phyloP scores from a whole-genome alignment of 2,888 invertebrate genomes.

The Dynastes grantii region DNA sequence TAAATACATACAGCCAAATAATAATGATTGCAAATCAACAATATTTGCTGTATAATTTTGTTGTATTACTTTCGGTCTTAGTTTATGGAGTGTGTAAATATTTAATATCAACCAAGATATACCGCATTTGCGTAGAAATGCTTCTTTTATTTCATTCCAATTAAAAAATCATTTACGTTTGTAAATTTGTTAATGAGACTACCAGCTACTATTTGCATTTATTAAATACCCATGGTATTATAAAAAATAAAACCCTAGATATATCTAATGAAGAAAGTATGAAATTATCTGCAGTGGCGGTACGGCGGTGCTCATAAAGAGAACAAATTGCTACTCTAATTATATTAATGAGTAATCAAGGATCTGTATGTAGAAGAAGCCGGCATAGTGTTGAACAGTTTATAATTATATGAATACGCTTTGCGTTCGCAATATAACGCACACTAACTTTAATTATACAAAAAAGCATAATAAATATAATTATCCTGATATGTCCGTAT shows the following conservation, averaged over 20 bases:
- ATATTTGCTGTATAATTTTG: too few species aligned
- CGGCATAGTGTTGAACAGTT: slow-evolving; percentile 14
- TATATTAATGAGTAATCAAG: not conserved
- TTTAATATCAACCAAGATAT: too few species aligned
- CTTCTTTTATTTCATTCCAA: not conserved
- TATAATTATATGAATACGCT: not conserved
- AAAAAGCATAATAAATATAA: slow-evolving; percentile 1
- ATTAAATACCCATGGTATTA: not conserved
- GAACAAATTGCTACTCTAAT: slow-evolving; percentile 18
- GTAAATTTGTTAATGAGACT: not conserved
- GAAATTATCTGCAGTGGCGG: not conserved
- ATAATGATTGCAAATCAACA: too few species aligned
- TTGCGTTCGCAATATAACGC: slow-evolving; percentile 10
- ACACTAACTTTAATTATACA: slow-evolving; percentile 3
- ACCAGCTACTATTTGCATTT: not conserved
- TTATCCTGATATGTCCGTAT: not conserved
- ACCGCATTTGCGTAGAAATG: too few species aligned
- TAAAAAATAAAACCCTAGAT: slow-evolving; percentile 17
- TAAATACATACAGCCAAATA: too few species aligned
- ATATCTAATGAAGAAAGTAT: slow-evolving; percentile 22
- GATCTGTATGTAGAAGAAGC: slow-evolving; percentile 5
- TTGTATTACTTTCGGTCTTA: too few species aligned
- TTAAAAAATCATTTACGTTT: not conserved
- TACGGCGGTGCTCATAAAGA: slow-evolving; percentile 19
- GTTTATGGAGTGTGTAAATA: too few species aligned